Percentiles rank a stretch among this genome's conserved stretches.
Evolutionary conservation across 2,113 vertebrate species (phyloP).

Genomic region (Donacobius atricapilla): DNA sequence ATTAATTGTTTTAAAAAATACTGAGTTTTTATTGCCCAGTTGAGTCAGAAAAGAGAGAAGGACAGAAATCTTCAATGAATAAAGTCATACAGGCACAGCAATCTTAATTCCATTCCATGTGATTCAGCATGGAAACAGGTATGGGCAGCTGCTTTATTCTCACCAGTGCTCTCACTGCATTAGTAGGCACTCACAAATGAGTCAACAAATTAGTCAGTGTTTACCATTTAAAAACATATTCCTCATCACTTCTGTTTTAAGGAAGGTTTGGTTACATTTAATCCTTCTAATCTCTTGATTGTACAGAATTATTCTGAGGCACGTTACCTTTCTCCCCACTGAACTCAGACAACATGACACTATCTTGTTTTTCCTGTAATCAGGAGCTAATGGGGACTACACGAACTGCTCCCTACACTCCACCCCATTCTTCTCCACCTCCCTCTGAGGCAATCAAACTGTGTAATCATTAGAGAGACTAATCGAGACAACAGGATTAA

Average conservation of each 20-base stretch:
- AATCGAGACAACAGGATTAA: conserved; percentile 20
- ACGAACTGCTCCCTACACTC: background rate
- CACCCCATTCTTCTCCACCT: conserved; percentile 7
- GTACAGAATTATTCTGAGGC: conserved; percentile 31
- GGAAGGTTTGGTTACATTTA: background rate
- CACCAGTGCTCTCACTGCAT: background rate
- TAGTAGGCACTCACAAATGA: background rate
- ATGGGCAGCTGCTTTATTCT: background rate
- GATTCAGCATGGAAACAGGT: background rate
- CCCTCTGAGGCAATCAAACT: conserved; percentile 58
- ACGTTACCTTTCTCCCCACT: background rate
- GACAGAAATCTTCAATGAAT: background rate
- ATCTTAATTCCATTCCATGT: background rate
- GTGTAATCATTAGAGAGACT: conserved; percentile 41
- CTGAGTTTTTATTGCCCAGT: background rate
- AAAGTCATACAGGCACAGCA: background rate
- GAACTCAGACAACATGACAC: conserved; percentile 1
- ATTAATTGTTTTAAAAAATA: background rate
- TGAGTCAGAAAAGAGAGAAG: background rate
- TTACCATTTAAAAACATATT: background rate
- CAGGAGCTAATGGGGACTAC: background rate
- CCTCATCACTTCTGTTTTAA: background rate
- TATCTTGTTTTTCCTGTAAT: conserved; percentile 47
- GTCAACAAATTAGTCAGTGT: background rate
- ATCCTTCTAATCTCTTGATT: conserved; percentile 10